Base-by-base conservation (phyloP, 2,888 invertebrate genomes). In the Lithodes maja region DNA sequence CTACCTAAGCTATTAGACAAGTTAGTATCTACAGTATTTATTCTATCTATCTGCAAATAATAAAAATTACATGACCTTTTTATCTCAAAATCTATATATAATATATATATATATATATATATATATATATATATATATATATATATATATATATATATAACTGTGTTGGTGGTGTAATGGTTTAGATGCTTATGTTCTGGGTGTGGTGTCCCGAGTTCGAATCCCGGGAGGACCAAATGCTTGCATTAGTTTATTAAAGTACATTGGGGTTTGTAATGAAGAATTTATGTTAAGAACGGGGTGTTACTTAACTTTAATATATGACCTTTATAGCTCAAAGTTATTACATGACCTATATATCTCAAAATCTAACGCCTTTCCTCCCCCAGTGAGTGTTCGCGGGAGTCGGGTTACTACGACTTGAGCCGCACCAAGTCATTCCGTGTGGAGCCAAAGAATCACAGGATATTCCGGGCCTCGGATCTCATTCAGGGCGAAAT, bases 351-450 rank as follows among this genome's bases (percentile, higher is more conserved):
- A 50, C 12, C 1, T 12, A 49, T 83, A 74, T 71, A 5, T n/a
- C 15, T 69, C 69, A 2, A 17, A 3, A 2, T 7, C 50, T 49
- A 71, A 17, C 53, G 5, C 17, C 33, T n/a, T 55, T 15, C 55
- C 50, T 50, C 71, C 52, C 33, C n/a, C 82, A 90, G 90, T 86
- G 90, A 88, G 50, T 88, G 80, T 79, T 79, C 88, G 50, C 81
- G 83, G 54, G 91, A 91, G 9, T 77, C 61, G 54, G 87, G 88
- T 15, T 87, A 87, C 78, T 90, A 90, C 83, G 97, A 97, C 93
- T 94, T 98, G 91, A 96, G 97, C 69, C 95, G 98, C 80, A 98
- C 98, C 33, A 96, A 98, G 93, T 98, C 98, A 0, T 98, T 98
- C 94, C 95, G 97, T 75, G 95, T 96, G 3, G 96, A 96, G 93